Evolutionary conservation across 2,888 invertebrate genomes (phyloP).

Genomic region (Rhingia campestris): DNA sequence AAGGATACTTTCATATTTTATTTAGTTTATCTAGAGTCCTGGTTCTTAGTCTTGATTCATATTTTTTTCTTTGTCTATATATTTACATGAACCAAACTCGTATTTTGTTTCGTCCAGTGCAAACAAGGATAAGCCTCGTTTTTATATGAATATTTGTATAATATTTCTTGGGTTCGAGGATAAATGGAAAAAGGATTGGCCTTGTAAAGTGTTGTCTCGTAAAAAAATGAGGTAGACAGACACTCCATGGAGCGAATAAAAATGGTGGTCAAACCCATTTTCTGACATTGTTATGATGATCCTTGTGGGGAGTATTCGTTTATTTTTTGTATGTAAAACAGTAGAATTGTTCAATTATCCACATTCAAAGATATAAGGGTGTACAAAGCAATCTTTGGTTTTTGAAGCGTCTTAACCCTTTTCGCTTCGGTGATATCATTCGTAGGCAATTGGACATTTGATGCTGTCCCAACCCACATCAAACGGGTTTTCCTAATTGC

Average conservation of each 20-base stretch:
- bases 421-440: not conserved
- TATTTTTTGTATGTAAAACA: constrained; percentile 16
- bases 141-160: constrained; percentile 43
- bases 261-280: constrained; percentile 34
- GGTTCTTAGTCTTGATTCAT: not conserved
- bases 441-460: not conserved
- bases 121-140: constrained; percentile 20
- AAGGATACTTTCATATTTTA: constrained; percentile 61
- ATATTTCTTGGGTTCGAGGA: constrained; percentile 19
- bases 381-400: not conserved
- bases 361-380: constrained; percentile 7
- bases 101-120: constrained; percentile 57
- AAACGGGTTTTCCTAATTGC: not conserved
- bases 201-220: constrained; percentile 24
- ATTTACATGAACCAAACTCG: constrained; percentile 47
- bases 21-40: constrained; percentile 49
- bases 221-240: not conserved
- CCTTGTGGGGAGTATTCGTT: constrained; percentile 28
- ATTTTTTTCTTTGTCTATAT: constrained; percentile 12
- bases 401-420: not conserved
- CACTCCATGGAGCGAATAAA: constrained; percentile 23
- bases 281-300: constrained; percentile 58
- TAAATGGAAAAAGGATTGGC: constrained; percentile 32
- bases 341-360: constrained; percentile 25
- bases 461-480: not conserved